Conservation (phyloP, 1,140 invertebrate species). For the Hypothenemus hampei region DNA sequence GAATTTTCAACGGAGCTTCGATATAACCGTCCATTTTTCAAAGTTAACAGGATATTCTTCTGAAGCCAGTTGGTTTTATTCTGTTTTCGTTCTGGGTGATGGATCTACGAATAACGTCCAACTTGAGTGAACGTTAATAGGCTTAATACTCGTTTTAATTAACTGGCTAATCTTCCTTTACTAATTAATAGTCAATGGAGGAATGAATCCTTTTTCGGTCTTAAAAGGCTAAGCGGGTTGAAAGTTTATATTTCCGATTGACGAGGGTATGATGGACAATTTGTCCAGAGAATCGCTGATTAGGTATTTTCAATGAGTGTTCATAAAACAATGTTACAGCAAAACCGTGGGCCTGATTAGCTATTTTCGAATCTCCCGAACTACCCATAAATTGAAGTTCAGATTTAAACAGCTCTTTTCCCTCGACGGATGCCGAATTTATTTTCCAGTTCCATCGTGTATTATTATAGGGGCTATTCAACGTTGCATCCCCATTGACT, state of each 20-base stretch:
- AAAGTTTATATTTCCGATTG: background rate
- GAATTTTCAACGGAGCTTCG: background rate
- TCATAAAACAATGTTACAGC: too few species aligned
- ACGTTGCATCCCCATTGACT: slow-evolving; percentile 26
- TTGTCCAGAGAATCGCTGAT: too few species aligned
- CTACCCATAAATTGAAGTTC: slow-evolving; percentile 8
- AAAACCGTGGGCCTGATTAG: slow-evolving; percentile 5
- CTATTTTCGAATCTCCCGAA: background rate
- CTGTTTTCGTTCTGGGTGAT: too few species aligned
- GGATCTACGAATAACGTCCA: too few species aligned
- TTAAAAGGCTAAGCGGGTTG: background rate
- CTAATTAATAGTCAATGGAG: background rate
- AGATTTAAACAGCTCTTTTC: slow-evolving; percentile 10
- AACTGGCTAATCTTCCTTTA: too few species aligned
- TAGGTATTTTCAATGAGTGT: too few species aligned
- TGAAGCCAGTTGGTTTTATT: too few species aligned
- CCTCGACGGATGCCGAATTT: slow-evolving; percentile 8
- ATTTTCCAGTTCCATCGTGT: slow-evolving; percentile 15
- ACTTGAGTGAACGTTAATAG: too few species aligned
- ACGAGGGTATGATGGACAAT: too few species aligned
- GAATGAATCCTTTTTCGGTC: background rate
- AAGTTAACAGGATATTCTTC: background rate
- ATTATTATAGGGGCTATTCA: slow-evolving; percentile 26
- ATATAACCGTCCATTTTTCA: slow-evolving; percentile 5
- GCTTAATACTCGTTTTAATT: too few species aligned